Evolutionary conservation across 2,888 invertebrate species (phyloP).

Genomic region (Acrobasis suavella): DNA sequence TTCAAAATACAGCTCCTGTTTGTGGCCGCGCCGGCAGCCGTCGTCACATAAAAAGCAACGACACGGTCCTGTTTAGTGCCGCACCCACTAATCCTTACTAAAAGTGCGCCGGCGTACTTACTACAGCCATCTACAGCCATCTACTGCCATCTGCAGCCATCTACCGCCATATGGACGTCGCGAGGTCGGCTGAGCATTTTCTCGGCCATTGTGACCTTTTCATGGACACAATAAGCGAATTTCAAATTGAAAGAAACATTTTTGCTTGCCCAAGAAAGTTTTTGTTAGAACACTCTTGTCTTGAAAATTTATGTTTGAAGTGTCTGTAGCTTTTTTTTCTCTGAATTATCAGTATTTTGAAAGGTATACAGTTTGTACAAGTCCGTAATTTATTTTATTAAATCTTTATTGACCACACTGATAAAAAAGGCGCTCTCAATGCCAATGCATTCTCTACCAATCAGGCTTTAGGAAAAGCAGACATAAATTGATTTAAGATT

Average conservation of each 20-base stretch:
- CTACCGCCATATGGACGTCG: not conserved
- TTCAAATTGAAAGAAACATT: not conserved
- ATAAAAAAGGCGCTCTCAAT: too few species aligned
- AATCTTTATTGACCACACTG: too few species aligned
- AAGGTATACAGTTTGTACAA: too few species aligned
- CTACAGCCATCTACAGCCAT: not conserved
- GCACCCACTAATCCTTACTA: constrained; percentile 4
- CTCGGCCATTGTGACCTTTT: not conserved
- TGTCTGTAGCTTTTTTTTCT: not conserved
- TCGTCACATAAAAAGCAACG: constrained; percentile 9
- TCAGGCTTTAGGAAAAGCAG: too few species aligned
- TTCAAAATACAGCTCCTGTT: not conserved
- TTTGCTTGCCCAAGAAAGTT: not conserved
- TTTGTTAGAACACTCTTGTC: not conserved
- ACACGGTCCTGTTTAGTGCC: constrained; percentile 4
- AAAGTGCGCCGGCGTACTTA: not conserved
- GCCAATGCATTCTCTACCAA: too few species aligned
- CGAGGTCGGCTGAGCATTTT: constrained; percentile 4
- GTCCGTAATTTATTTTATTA: too few species aligned
- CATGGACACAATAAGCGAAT: not conserved
- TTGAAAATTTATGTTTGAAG: not conserved
- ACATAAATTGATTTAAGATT: too few species aligned
- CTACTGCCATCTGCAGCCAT: not conserved
- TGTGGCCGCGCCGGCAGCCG: not conserved
- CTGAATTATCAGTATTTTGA: not conserved